Percentiles rank a stretch among this genome's conserved stretches.
Evolutionary conservation across 2,113 vertebrate species (phyloP).

Genomic region (Entosphenus tridentatus): DNA sequence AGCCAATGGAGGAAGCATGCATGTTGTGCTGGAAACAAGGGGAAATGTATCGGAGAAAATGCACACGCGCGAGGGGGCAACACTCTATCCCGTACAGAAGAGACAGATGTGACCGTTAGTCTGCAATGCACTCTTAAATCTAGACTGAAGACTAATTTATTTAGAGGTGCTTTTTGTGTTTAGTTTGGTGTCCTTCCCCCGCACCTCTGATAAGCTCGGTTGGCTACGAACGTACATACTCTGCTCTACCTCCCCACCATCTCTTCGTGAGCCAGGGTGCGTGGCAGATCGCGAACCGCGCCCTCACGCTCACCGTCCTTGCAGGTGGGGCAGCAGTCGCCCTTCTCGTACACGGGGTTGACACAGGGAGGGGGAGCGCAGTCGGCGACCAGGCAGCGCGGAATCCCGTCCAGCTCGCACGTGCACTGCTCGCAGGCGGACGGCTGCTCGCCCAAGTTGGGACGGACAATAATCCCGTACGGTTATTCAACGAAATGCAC

Average conservation of each 20-base stretch:
- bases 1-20: too few relatives aligned
- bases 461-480: neutral
- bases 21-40: too few relatives aligned
- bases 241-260: neutral
- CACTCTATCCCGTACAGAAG: too few relatives aligned
- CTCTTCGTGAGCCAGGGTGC: neutral
- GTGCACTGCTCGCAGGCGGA: conserved; percentile 44
- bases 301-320: conserved; percentile 25
- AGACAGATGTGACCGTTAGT: too few relatives aligned
- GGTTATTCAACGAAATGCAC: neutral
- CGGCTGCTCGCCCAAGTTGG: conserved; percentile 20
- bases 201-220: too few relatives aligned
- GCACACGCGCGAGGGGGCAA: too few relatives aligned
- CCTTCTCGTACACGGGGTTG: conserved; percentile 33
- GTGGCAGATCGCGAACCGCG: too few relatives aligned
- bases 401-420: conserved; percentile 37
- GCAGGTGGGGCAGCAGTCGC: conserved; percentile 39
- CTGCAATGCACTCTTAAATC: too few relatives aligned
- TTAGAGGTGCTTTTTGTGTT: too few relatives aligned
- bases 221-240: neutral
- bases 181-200: too few relatives aligned
- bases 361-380: conserved; percentile 42
- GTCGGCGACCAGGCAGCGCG: conserved; percentile 38
- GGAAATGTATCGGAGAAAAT: too few relatives aligned
- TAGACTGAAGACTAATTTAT: too few relatives aligned